These are phyloP conservation scores for Clupea harengus DNA, from an alignment of 2,113 vertebrate genomes.

Conservation along the genomic window DNA sequence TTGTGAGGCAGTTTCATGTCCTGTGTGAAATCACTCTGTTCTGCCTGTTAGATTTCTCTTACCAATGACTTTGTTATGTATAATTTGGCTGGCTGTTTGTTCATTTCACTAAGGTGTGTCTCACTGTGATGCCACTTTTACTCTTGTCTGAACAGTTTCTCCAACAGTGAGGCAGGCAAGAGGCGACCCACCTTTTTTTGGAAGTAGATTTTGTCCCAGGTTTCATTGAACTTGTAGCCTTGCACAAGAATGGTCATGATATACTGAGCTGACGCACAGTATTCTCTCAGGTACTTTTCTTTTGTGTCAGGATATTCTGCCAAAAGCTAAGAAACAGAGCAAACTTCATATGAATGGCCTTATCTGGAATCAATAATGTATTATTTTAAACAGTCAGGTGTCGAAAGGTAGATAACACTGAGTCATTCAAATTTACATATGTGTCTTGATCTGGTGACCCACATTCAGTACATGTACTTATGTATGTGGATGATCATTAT, in stretches of 20 bases:
- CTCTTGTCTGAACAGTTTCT: background rate
- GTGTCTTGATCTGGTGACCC: background rate
- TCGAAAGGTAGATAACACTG: background rate
- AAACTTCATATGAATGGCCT: background rate
- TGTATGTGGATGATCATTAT: background rate
- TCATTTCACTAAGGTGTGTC: background rate
- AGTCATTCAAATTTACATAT: background rate
- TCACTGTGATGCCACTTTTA: background rate
- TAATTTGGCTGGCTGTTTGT: background rate
- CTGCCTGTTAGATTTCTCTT: background rate
- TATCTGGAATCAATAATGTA: background rate
- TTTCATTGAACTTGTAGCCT: constrained; percentile 68
- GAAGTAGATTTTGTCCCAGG: constrained; percentile 70
- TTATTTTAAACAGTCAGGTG: background rate
- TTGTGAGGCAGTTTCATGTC: background rate
- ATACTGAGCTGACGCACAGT: constrained; percentile 69
- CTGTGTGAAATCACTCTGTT: background rate
- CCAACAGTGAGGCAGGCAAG: background rate
- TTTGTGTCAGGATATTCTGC: constrained; percentile 35
- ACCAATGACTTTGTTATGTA: background rate
- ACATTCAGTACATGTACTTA: background rate
- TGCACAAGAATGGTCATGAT: constrained; percentile 65
- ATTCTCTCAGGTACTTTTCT: constrained; percentile 55
- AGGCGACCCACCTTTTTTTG: constrained; percentile 62
- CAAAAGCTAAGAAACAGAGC: constrained; percentile 52